These are phyloP conservation scores for Graphium colonna DNA, from an alignment of 2,888 invertebrate species.

Conservation along the genomic window DNA sequence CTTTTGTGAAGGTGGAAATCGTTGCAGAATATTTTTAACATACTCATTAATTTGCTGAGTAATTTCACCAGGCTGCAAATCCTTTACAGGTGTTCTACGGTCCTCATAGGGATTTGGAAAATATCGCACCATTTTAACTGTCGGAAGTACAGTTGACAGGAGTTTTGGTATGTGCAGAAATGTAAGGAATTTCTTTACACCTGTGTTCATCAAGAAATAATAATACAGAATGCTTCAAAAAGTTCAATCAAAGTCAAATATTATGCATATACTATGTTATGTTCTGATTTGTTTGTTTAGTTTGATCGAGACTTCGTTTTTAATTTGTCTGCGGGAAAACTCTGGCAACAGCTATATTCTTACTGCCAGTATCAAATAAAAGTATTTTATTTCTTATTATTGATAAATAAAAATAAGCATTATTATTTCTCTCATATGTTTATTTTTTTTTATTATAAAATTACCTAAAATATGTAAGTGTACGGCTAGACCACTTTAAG, in stretches of 20 bases:
- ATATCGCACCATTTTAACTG: slow-evolving; percentile 61
- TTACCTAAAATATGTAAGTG: neutral
- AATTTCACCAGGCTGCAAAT: slow-evolving; percentile 44
- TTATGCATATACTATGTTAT: no score
- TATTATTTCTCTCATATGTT: no score
- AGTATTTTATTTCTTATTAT: no score
- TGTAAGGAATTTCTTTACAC: slow-evolving; percentile 27
- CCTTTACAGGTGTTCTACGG: slow-evolving; percentile 30
- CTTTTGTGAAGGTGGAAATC: slow-evolving; percentile 49
- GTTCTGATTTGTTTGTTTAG: no score
- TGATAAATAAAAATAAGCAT: no score
- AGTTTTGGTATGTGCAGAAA: slow-evolving; percentile 35
- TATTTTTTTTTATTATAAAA: no score
- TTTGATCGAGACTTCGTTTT: no score
- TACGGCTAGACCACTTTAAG: no score
- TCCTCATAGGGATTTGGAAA: slow-evolving; percentile 58
- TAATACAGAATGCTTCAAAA: neutral
- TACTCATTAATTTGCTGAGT: slow-evolving; percentile 50
- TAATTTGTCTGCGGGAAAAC: no score
- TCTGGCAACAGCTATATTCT: neutral
- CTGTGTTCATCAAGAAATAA: slow-evolving; percentile 34
- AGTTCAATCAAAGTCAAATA: no score
- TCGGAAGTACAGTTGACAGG: slow-evolving; percentile 34
- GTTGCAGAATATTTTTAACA: slow-evolving; percentile 52
- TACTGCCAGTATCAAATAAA: neutral